Percentiles rank a stretch among this genome's conserved stretches.
phyloP scores from a whole-genome alignment of 2,888 invertebrate genomes.

The Prenolepis imparis region DNA sequence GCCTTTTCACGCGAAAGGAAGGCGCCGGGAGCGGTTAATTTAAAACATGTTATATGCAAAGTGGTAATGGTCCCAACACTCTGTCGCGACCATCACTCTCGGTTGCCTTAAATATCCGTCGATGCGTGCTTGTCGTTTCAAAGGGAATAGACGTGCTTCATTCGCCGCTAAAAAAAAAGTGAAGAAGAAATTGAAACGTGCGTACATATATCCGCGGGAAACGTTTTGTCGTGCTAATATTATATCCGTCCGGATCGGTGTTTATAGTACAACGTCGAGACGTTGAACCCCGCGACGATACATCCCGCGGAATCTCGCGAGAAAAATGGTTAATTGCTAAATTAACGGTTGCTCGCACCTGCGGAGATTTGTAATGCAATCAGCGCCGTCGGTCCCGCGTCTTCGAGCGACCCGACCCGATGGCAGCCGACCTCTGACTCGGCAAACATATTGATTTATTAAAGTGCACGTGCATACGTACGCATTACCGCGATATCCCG shows the following conservation, averaged over 20 bases:
- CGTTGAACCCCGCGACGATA: conserved; percentile 1
- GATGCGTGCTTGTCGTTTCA: conserved; percentile 66
- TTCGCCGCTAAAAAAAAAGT: not conserved
- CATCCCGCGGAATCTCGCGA: not conserved
- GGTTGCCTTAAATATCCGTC: conserved; percentile 67
- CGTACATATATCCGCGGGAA: not conserved
- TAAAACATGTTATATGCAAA: conserved; percentile 68
- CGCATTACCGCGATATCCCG: conserved; percentile 53
- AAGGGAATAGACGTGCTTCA: conserved; percentile 50
- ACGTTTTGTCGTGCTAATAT: conserved; percentile 11
- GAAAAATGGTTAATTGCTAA: conserved; percentile 43
- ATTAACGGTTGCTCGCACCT: conserved; percentile 52
- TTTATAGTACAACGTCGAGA: conserved; percentile 24
- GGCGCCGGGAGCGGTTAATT: conserved; percentile 65
- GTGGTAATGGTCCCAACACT: conserved; percentile 65
- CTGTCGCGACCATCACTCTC: conserved; percentile 70
- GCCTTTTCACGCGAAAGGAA: conserved; percentile 64
- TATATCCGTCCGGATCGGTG: not conserved
- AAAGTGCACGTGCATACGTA: conserved; percentile 60
- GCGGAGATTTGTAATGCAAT: conserved; percentile 59
- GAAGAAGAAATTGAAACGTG: not conserved
- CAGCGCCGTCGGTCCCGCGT: conserved; percentile 59
- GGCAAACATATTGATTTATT: conserved; percentile 71
- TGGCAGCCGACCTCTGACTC: conserved; percentile 47
- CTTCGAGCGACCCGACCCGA: conserved; percentile 52